Evolutionary conservation across 2,113 vertebrate genomes (phyloP).

Genomic region (Lepus europaeus): DNA sequence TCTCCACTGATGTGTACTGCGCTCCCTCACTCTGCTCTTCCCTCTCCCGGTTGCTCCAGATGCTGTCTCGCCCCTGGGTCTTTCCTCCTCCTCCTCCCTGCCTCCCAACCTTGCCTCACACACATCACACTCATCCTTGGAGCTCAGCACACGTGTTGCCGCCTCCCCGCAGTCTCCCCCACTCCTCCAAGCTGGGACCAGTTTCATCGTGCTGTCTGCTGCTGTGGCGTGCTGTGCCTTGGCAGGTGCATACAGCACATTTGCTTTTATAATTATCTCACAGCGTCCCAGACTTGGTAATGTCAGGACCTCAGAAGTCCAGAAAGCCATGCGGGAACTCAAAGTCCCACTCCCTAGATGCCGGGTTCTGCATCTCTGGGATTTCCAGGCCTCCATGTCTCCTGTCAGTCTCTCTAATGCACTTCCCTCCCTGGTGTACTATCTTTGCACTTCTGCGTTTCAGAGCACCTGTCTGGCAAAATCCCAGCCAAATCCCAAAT

Average conservation of each 20-base stretch:
- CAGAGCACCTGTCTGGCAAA: not conserved
- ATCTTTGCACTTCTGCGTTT: not conserved
- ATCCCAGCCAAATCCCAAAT: not conserved
- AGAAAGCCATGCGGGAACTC: not conserved
- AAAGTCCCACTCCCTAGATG: not conserved
- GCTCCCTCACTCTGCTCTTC: not conserved
- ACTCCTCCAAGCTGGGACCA: not conserved
- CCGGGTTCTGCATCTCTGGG: not conserved
- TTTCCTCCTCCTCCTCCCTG: not conserved
- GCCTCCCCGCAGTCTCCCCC: not conserved
- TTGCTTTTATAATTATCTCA: not conserved
- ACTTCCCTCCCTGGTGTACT: not conserved
- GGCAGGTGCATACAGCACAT: not conserved
- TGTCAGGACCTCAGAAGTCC: not conserved
- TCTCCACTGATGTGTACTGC: not conserved
- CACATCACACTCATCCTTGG: not conserved
- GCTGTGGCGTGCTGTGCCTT: not conserved
- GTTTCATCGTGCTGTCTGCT: conserved; percentile 3
- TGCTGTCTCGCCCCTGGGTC: not conserved
- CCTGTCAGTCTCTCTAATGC: not conserved
- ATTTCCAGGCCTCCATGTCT: not conserved
- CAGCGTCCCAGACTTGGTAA: not conserved
- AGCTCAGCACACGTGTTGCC: not conserved
- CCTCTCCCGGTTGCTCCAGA: not conserved
- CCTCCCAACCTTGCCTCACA: not conserved